Conservation (phyloP, 2,888 invertebrate species). For the Conus canariensis region DNA sequence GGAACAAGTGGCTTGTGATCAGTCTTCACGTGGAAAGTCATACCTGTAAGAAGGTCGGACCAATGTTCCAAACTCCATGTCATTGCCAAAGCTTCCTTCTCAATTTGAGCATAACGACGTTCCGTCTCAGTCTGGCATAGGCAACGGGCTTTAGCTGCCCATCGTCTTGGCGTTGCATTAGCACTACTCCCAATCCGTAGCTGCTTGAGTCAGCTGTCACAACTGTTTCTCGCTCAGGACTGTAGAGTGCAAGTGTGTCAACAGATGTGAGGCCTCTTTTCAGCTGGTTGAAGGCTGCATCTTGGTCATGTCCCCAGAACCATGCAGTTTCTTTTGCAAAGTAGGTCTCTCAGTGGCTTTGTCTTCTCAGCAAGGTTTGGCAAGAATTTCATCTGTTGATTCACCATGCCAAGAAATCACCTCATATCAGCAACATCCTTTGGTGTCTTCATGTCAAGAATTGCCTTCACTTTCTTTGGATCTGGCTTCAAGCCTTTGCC, state of each 20-base stretch:
- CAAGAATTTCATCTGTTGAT: neutral
- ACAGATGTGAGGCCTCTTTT: conserved; percentile 1
- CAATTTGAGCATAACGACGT: neutral
- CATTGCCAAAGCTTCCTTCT: neutral
- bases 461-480: neutral
- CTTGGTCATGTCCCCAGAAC: neutral
- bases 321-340: conserved; percentile 7
- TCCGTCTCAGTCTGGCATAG: neutral
- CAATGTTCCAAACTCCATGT: neutral
- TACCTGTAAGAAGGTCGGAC: neutral
- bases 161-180: neutral
- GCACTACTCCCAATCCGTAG: neutral
- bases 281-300: conserved; percentile 7
- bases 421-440: conserved; percentile 3
- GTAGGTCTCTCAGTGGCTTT: neutral
- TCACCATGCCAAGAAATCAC: conserved; percentile 6
- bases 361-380: conserved; percentile 1
- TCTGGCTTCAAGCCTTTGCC: neutral
- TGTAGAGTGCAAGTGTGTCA: neutral
- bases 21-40: neutral
- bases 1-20: neutral
- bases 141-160: neutral
- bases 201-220: neutral
- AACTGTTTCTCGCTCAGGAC: conserved; percentile 5
- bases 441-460: conserved; percentile 12